Evolutionary conservation across 2,113 vertebrate species (phyloP).

Genomic region (Sminthopsis crassicaudata): DNA sequence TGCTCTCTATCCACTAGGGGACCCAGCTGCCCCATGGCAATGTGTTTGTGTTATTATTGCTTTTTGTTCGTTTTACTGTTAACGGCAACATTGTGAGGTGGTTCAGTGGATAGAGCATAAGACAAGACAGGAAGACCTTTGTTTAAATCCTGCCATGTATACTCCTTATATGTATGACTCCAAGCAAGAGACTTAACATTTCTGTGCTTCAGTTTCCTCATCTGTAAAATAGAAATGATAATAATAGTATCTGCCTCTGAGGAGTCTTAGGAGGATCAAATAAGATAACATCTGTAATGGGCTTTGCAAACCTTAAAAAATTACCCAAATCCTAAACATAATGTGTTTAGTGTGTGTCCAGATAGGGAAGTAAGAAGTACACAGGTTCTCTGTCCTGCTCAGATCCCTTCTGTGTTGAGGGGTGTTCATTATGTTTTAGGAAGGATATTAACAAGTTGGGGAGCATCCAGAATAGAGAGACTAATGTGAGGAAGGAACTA

Average conservation of each 20-base stretch:
- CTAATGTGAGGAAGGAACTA: background rate
- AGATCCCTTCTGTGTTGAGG: background rate
- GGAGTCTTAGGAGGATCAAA: background rate
- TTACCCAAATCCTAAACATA: background rate
- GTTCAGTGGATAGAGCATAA: background rate
- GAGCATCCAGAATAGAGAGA: background rate
- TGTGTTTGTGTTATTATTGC: background rate
- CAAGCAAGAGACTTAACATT: background rate
- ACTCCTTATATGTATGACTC: background rate
- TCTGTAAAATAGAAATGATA: background rate
- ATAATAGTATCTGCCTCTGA: background rate
- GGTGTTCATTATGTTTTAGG: background rate
- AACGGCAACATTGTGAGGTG: background rate
- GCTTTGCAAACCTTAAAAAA: background rate
- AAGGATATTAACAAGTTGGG: background rate
- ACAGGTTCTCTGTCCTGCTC: background rate
- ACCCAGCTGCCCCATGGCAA: background rate
- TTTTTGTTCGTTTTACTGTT: background rate
- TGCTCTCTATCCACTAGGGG: background rate
- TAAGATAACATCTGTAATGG: background rate
- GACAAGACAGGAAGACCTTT: background rate
- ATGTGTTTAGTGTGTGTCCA: background rate
- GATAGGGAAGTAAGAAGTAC: background rate
- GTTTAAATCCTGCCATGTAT: background rate
- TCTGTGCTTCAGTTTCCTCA: background rate